Evolutionary conservation across 2,888 invertebrate genomes (phyloP).

Genomic region (Polymixis flavicincta): DNA sequence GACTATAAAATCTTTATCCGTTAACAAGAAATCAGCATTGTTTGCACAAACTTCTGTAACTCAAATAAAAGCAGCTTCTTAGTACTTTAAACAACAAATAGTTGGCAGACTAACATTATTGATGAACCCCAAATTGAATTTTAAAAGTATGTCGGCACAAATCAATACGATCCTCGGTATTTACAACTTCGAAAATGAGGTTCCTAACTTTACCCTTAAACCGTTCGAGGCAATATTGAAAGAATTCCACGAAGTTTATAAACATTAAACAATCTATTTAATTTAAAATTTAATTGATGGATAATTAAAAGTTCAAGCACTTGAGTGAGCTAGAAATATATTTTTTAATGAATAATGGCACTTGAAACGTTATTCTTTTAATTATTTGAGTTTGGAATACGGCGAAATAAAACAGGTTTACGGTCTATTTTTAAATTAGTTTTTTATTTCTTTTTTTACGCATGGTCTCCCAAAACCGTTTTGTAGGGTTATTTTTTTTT

Average conservation of each 20-base stretch:
- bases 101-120: constrained; percentile 50
- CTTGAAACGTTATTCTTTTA: constrained; percentile 51
- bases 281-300: constrained; percentile 73
- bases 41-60: constrained; percentile 27
- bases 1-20: constrained; percentile 17
- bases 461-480: constrained; percentile 17
- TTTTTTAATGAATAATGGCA: constrained; percentile 44
- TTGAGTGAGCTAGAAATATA: constrained; percentile 53
- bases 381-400: constrained; percentile 53
- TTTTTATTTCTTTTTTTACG: constrained; percentile 50
- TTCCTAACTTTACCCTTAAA: constrained; percentile 57
- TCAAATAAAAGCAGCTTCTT: constrained; percentile 34
- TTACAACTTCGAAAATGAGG: constrained; percentile 63
- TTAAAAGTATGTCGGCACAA: constrained; percentile 61
- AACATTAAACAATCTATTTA: constrained; percentile 73
- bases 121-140: constrained; percentile 60
- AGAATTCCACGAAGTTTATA: constrained; percentile 68
- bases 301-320: constrained; percentile 68
- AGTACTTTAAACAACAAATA: constrained; percentile 42
- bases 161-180: constrained; percentile 59
- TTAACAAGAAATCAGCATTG: constrained; percentile 20
- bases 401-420: constrained; percentile 45
- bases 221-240: constrained; percentile 63
- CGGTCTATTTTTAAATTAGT: constrained; percentile 36
- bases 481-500: constrained; percentile 7